Base-by-base conservation (phyloP, 64 coral and sea anemone species). In the Actinia equina region DNA sequence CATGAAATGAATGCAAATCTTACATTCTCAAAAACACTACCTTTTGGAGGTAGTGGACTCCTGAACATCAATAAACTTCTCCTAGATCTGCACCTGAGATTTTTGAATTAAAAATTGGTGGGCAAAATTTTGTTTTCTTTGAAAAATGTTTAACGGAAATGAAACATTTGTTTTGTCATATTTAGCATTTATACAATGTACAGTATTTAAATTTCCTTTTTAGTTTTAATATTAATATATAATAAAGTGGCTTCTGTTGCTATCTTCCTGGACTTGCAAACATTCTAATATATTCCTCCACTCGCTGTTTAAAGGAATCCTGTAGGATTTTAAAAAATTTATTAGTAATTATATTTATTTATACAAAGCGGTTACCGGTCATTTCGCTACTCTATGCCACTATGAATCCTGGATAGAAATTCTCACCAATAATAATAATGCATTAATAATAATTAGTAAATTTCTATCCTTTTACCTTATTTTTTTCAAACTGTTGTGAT, bases 401-500 rank as follows among this genome's bases (percentile, higher is more conserved):
- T 49, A 8, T 37, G 30, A 37, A 37, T 49, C 46, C 46, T 49
- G 4, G 46, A 49, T 49, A 49, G 46, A 49, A 49, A 49, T 49
- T 49, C 46, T 49, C 46, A 49, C 2, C 46, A 49, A 1, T 37
- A 37, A 37, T 37, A 37, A 37, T 1, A 37, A 37, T 37, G 30
- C 30, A 8, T 8, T n/a, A n/a, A n/a, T n/a, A n/a, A n/a, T 54
- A 57, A 57, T 11, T 57, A 17, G n/a, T 58, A 84, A 84, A 59
- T 84, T 59, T 37, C 16, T 5, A 9, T 59, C 61, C 89, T n/a
- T n/a, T 85, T 76, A 89, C 96, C 96, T 98, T 93, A 88, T 89
- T 98, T 81, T 92, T 84, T 77, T 89, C 82, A 91, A 92, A 90
- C 83, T 93, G 91, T 64, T 93, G 89, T 20, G 96, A 94, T 71